A percentile compares a stretch with the other conserved stretches of the same genome.
Evolutionary conservation across 2,113 vertebrate genomes (phyloP).

Genomic region (Clupea harengus): DNA sequence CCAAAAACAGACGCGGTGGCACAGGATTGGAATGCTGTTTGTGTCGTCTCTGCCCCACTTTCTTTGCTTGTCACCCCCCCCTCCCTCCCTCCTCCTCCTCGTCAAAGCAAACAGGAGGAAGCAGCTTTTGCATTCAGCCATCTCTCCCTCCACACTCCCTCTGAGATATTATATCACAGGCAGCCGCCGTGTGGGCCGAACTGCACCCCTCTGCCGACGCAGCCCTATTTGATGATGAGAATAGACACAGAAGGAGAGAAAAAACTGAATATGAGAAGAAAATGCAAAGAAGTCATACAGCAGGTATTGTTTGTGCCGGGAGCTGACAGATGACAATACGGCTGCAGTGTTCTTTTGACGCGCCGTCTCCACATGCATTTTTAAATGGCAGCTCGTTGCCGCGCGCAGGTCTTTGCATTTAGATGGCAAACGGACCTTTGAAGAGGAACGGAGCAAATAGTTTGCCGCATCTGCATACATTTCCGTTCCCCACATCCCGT

Average conservation of each 20-base stretch:
- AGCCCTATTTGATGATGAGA: constrained; percentile 65
- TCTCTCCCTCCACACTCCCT: background rate
- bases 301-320: constrained; percentile 22
- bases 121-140: constrained; percentile 27
- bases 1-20: constrained; percentile 10
- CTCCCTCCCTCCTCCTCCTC: background rate
- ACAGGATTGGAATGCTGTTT: constrained; percentile 45
- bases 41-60: constrained; percentile 65
- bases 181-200: constrained; percentile 21
- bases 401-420: constrained; percentile 26
- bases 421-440: constrained; percentile 30
- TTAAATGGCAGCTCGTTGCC: constrained; percentile 29
- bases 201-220: background rate
- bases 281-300: constrained; percentile 24
- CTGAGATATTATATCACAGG: constrained; percentile 18
- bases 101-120: constrained; percentile 53
- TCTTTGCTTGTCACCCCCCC: constrained; percentile 19
- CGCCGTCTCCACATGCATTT: background rate
- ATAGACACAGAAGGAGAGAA: constrained; percentile 11
- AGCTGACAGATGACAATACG: constrained; percentile 33
- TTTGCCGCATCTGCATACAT: background rate
- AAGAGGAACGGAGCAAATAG: background rate
- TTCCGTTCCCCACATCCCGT: constrained; percentile 10
- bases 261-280: background rate
- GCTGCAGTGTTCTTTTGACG: constrained; percentile 19